Conservation (phyloP, 2,888 invertebrate species). For the Epistrophe eligans region DNA sequence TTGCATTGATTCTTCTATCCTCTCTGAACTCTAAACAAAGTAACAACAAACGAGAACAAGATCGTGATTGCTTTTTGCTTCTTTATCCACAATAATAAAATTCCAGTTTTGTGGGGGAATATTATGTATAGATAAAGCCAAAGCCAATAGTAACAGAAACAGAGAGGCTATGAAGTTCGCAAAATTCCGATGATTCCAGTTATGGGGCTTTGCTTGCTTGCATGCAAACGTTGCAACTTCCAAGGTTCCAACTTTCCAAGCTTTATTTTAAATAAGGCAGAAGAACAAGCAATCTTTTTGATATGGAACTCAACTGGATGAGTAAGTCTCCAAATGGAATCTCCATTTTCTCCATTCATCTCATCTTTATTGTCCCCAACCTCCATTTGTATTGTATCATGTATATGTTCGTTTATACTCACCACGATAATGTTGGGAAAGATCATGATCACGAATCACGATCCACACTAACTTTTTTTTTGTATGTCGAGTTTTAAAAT, state of each 20-base stretch:
- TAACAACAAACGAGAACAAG: conserved; percentile 12
- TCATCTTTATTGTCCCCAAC: not conserved
- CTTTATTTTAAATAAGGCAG: too few species aligned
- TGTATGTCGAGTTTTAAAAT: too few species aligned
- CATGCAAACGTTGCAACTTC: conserved; percentile 39
- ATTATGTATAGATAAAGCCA: too few species aligned
- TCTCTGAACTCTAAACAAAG: not conserved
- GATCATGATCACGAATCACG: conserved; percentile 4
- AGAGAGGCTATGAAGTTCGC: conserved; percentile 14
- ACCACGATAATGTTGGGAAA: conserved; percentile 6
- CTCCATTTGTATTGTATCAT: too few species aligned
- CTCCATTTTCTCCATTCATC: conserved; percentile 2
- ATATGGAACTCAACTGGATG: not conserved
- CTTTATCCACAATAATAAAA: conserved; percentile 43
- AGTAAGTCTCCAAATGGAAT: conserved; percentile 6
- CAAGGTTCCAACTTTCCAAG: conserved; percentile 6
- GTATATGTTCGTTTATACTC: not conserved
- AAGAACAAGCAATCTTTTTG: not conserved
- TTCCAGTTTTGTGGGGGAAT: conserved; percentile 42
- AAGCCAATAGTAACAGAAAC: not conserved
- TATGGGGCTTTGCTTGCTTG: conserved; percentile 11
- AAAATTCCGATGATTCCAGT: conserved; percentile 63
- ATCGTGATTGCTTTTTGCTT: conserved; percentile 49
- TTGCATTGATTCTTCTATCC: conserved; percentile 13
- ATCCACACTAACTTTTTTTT: not conserved